phyloP scores from a whole-genome alignment of 2,888 invertebrate species.

The Drosophila phalerata region DNA sequence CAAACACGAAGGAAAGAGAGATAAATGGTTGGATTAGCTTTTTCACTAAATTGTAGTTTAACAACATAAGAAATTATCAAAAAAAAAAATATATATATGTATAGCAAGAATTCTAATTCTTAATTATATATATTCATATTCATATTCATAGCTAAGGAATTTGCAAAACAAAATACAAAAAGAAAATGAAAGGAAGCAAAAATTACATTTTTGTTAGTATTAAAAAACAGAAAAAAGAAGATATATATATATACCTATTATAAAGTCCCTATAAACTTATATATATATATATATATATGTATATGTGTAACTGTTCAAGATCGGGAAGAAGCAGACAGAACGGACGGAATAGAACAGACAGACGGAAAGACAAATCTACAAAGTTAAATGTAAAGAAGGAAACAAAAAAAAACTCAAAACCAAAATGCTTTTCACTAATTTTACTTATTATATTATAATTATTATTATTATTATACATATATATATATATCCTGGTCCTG shows the following conservation, averaged over 20 bases:
- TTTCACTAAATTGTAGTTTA: constrained; percentile 55
- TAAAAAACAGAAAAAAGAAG: constrained; percentile 12
- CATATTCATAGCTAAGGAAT: constrained; percentile 30
- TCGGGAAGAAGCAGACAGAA: constrained; percentile 10
- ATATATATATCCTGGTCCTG: not conserved
- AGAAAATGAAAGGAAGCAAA: constrained; percentile 16
- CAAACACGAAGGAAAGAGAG: constrained; percentile 3
- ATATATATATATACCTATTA: constrained; percentile 30
- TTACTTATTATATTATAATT: constrained; percentile 35
- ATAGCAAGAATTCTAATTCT: constrained; percentile 30
- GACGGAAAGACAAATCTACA: constrained; percentile 5
- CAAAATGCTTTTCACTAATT: constrained; percentile 73
- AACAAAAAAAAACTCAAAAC: constrained; percentile 53
- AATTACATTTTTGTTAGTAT: constrained; percentile 64
- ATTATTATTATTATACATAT: constrained; percentile 1
- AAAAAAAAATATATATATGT: constrained; percentile 6
- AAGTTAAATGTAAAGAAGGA: constrained; percentile 38
- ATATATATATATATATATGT: constrained; percentile 23
- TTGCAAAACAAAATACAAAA: constrained; percentile 20
- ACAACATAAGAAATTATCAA: constrained; percentile 22
- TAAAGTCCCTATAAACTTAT: constrained; percentile 17
- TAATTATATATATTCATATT: constrained; percentile 28
- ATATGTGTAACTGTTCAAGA: constrained; percentile 16
- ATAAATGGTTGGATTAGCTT: constrained; percentile 48
- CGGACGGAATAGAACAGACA: not conserved